Evolutionary conservation across 2,113 vertebrate genomes (phyloP), one percentile per base, ranked within the genome.

Genomic region (Tragulus kanchil): DNA sequence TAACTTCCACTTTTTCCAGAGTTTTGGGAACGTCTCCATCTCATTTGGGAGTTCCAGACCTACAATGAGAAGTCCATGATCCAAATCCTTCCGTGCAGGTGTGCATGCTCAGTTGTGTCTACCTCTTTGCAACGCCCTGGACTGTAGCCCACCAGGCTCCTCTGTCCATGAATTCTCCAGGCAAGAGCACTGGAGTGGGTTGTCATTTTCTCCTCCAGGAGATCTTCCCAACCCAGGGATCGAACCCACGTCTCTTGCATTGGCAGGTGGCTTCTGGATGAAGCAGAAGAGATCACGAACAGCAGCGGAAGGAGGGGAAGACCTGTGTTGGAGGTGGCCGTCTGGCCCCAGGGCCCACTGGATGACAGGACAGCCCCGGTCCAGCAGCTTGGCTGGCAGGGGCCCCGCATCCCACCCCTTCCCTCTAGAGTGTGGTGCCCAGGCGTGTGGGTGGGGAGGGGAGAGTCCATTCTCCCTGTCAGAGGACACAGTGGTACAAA

Each of bases 331-430:
- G 28, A 45, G 54, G 16, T 4, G 14, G 28, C 54, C 0, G 15
- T 7, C 4, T 1, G 1, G 23, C 88, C 69, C 6, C 0, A 0
- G 3, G 58, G 73, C n/a, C n/a, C 4, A 2, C 25, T 7, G 36
- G 13, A 65, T 3, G 3, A 19, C 54, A 56, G 28, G 16, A 85
- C 0, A 1, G 16, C 1, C 9, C n/a, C 0, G 0, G 8, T 36
- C 28, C 19, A 2, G 36, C 81, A 9, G 8, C 64, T 73, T 3
- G 14, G 17, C 2, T 0, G 21, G 65, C 15, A 31, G 26, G 26
- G 6, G 6, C 48, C 3, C 4, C 1, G 13, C 23, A 5, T 7
- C 11, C 15, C 0, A 1, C 9, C 52, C 1, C 19, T 5, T 8
- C 31, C 31, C 42, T 36, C 62, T 1, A 6, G 2, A 19, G 26